Conservation (phyloP, 2,113 vertebrate genomes). For the Nicator chloris region DNA sequence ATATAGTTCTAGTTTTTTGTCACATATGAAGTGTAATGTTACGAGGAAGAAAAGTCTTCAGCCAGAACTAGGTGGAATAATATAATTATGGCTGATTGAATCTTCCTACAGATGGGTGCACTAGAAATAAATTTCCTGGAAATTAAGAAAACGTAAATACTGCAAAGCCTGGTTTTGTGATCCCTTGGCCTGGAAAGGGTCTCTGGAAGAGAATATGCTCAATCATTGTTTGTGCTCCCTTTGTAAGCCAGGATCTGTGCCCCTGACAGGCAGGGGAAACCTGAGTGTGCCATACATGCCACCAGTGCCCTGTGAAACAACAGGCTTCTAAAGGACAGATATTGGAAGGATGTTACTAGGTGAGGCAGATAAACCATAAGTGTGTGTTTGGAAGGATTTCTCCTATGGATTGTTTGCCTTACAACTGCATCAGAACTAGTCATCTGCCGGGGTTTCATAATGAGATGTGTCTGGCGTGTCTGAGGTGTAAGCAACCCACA, state of each 20-base stretch:
- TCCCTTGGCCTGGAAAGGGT: neutral
- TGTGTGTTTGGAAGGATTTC: neutral
- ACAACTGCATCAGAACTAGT: neutral
- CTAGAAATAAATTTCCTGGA: neutral
- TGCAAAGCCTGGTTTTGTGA: neutral
- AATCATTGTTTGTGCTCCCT: neutral
- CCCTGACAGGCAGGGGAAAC: neutral
- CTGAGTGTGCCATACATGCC: accelerated
- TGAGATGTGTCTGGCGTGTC: neutral
- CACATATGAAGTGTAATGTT: neutral
- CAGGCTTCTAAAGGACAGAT: neutral
- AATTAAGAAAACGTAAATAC: neutral
- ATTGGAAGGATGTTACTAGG: neutral
- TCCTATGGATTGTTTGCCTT: neutral
- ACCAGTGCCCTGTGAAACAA: neutral
- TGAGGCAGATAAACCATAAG: neutral
- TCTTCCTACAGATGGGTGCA: neutral
- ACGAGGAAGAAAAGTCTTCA: neutral
- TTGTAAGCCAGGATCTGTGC: neutral
- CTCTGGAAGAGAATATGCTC: neutral
- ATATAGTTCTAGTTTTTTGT: neutral
- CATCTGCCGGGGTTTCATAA: neutral
- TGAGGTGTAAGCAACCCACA: neutral
- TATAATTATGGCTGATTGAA: neutral
- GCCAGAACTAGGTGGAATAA: neutral